Percentiles rank a stretch among this genome's conserved stretches.
Evolutionary conservation across 2,797 vertebrate species (phyloP).

Genomic region (Fundulus diaphanus): DNA sequence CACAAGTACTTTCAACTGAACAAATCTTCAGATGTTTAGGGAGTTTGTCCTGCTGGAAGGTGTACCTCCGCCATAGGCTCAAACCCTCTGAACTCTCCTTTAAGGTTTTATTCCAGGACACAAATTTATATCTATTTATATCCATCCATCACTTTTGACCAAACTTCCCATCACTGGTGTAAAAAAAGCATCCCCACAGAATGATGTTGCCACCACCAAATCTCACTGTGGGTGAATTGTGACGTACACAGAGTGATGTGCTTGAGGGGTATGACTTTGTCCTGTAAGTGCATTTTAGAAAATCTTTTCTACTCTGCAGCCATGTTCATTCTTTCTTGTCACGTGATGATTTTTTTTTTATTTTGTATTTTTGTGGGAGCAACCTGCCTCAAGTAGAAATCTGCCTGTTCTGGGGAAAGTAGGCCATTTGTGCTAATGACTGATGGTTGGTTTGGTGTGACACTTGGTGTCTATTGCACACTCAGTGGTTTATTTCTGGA

Average conservation of each 20-base stretch:
- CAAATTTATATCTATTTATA: too few relatives aligned
- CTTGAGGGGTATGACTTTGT: neutral
- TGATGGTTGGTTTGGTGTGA: conserved; percentile 42
- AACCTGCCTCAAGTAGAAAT: conserved; percentile 19
- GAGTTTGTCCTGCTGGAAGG: neutral
- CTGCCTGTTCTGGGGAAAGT: conserved; percentile 45
- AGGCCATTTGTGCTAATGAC: conserved; percentile 49
- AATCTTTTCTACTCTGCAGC: conserved; percentile 19
- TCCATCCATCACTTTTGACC: too few relatives aligned
- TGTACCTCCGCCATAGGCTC: neutral
- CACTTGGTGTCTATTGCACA: conserved; percentile 16
- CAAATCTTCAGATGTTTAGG: neutral
- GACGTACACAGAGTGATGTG: too few relatives aligned
- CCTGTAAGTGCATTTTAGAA: conserved; percentile 25
- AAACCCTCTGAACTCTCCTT: neutral
- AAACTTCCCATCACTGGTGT: neutral
- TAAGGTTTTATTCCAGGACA: too few relatives aligned
- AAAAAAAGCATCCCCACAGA: too few relatives aligned
- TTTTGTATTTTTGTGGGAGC: conserved; percentile 29
- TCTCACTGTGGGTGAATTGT: too few relatives aligned
- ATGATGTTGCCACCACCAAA: too few relatives aligned
- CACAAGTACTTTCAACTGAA: neutral
- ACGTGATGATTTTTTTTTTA: conserved; percentile 10
- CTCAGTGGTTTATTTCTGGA: conserved; percentile 51
- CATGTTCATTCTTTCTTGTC: conserved; percentile 26